Conservation (phyloP, 2,797 vertebrate genomes). For the Macrochelys suwanniensis region DNA sequence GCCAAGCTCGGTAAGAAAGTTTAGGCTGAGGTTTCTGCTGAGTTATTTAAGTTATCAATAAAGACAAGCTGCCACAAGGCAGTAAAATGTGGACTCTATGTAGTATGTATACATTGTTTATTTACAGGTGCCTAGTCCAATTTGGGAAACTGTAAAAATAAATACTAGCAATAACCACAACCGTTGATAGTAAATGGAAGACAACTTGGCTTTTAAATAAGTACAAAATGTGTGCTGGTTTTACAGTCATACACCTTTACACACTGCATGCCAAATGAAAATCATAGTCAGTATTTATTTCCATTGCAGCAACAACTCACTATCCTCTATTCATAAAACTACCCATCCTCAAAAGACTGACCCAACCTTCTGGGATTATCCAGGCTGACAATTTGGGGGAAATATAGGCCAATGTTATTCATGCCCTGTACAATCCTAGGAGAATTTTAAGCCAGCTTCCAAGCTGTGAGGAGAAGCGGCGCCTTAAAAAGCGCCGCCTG, state of each 20-base stretch:
- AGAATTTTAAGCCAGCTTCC: neutral
- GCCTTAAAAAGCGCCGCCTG: no score
- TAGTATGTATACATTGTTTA: neutral
- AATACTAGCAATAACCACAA: neutral
- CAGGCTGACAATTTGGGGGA: neutral
- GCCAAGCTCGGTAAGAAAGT: neutral
- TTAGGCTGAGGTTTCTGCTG: neutral
- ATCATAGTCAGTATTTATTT: neutral
- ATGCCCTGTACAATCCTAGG: neutral
- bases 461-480: neutral
- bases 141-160: neutral
- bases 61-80: neutral
- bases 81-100: neutral
- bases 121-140: neutral
- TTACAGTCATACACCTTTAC: rapidly evolving
- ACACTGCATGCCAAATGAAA: neutral
- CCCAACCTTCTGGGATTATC: neutral
- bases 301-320: neutral
- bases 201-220: neutral
- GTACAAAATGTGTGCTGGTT: rapidly evolving
- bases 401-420: neutral
- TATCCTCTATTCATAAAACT: neutral
- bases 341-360: neutral
- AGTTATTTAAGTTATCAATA: neutral
- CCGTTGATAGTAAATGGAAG: neutral